A percentile compares a stretch with the other conserved stretches of the same genome.
These are phyloP conservation scores for Melitaea cinxia DNA, from an alignment of 1,140 invertebrate genomes.

Conservation along the genomic window DNA sequence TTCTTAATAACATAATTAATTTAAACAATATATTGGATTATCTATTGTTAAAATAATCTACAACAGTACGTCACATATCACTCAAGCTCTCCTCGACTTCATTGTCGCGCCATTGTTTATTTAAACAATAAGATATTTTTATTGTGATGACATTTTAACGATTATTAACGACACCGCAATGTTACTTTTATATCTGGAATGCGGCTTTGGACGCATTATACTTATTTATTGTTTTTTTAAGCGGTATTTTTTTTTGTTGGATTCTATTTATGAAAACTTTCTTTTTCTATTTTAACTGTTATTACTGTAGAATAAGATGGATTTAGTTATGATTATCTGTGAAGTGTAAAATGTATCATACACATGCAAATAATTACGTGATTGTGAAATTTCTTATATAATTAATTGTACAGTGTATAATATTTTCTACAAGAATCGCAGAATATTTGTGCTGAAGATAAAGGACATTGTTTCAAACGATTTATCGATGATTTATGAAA, in stretches of 20 bases:
- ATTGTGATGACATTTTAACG: conserved; percentile 68
- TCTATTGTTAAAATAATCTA: conserved; percentile 42
- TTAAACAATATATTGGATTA: not conserved
- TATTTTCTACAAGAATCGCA: too few species aligned
- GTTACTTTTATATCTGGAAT: conserved; percentile 34
- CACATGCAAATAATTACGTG: too few species aligned
- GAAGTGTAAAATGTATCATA: too few species aligned
- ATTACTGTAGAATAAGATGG: too few species aligned
- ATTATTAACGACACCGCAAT: conserved; percentile 61
- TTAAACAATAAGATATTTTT: conserved; percentile 74
- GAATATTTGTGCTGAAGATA: not conserved
- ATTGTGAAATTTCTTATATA: too few species aligned
- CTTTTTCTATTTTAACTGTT: not conserved
- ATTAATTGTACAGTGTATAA: too few species aligned
- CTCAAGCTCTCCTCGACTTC: conserved; percentile 51
- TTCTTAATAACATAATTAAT: not conserved
- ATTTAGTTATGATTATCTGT: too few species aligned
- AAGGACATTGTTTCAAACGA: not conserved
- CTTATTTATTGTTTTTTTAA: conserved; percentile 42
- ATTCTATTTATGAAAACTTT: not conserved
- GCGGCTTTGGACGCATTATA: conserved; percentile 26
- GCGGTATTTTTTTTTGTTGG: conserved; percentile 11
- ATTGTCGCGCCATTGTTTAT: conserved; percentile 73
- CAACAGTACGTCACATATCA: conserved; percentile 54
- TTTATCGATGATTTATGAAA: not conserved